phyloP scores from a whole-genome alignment of 2,888 invertebrate genomes.

The Lysandra coridon region DNA sequence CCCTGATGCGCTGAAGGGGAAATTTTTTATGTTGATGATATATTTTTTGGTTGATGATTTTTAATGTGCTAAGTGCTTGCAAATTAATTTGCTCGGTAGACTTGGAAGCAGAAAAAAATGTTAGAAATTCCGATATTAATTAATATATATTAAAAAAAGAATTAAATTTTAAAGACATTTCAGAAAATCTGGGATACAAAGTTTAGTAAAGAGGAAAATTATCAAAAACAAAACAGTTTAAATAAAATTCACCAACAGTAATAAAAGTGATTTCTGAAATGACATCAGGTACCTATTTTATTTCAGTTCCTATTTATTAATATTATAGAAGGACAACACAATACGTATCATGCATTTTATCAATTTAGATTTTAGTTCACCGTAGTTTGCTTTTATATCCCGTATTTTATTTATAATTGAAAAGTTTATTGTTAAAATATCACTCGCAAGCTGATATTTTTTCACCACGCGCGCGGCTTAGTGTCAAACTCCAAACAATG shows the following conservation, averaged over 20 bases:
- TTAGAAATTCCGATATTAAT: not conserved
- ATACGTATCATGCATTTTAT: not conserved
- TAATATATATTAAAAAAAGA: too few relatives aligned
- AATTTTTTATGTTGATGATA: not conserved
- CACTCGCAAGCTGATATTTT: conserved; percentile 21
- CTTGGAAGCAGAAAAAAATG: not conserved
- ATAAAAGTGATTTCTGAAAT: not conserved
- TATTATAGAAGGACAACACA: not conserved
- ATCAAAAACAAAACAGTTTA: too few relatives aligned
- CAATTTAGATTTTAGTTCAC: not conserved
- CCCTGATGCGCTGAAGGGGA: not conserved
- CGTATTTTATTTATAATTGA: conserved; percentile 18
- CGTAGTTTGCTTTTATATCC: not conserved
- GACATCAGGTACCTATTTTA: not conserved
- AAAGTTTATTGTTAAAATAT: conserved; percentile 19
- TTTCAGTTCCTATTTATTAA: not conserved
- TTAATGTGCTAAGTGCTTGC: not conserved
- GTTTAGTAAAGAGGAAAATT: too few relatives aligned
- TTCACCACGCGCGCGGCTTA: conserved; percentile 25
- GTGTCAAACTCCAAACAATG: conserved; percentile 53
- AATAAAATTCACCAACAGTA: too few relatives aligned
- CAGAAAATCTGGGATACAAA: too few relatives aligned
- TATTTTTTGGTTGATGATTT: not conserved
- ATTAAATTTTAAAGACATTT: too few relatives aligned
- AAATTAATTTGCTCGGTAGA: not conserved